Evolutionary conservation across 2,797 vertebrate species (phyloP), one percentile per base, ranked within the genome.

Genomic region (Odontamblyopus rebecca): DNA sequence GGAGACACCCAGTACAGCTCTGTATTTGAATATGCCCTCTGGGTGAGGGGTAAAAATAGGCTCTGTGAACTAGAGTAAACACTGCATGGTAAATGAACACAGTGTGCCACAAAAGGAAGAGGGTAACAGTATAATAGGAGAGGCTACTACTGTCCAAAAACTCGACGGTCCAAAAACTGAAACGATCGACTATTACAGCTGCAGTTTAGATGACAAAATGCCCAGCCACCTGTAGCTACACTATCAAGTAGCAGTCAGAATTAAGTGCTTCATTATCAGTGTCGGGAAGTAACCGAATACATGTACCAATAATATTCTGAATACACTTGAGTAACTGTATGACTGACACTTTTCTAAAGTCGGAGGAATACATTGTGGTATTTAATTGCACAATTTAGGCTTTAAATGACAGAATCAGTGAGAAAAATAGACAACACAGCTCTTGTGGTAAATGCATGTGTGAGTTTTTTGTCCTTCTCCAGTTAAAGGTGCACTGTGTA

Each of bases 21-120:
- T 73, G 89, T 86, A 91, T 93, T 90, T 92, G 84, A 93, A 92
- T 92, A 84, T 86, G 74, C 81, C 91, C 89, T 88, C 78, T 66
- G 74, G 91, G 92, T 76, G 61, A 70, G 70, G 71, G 89, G 88
- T 92, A 93, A 94, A 92, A 93, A 94, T 93, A 93, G 93, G 79
- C 70, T 79, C 59, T 1, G 84, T 82, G 89, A 92, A 91, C 77
- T 84, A 85, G 90, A 91, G 89, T 90, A 93, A 93, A 92, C 90
- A 93, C 88, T 82, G 76, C 74, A 69, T 81, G 76, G 68, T 78
- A 86, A 91, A 87, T 79, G 61, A 82, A 88, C 78, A 60, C 84
- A 89, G 87, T 82, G 85, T 81, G 87, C 77, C 76, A 85, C 9
- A 71, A 78, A 73, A 69, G 70, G 77, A 66, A 48, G 61, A 48